A percentile compares a stretch with the other conserved stretches of the same genome.
phyloP scores from a whole-genome alignment of 2,797 vertebrate species.

The Phoebastria nigripes region DNA sequence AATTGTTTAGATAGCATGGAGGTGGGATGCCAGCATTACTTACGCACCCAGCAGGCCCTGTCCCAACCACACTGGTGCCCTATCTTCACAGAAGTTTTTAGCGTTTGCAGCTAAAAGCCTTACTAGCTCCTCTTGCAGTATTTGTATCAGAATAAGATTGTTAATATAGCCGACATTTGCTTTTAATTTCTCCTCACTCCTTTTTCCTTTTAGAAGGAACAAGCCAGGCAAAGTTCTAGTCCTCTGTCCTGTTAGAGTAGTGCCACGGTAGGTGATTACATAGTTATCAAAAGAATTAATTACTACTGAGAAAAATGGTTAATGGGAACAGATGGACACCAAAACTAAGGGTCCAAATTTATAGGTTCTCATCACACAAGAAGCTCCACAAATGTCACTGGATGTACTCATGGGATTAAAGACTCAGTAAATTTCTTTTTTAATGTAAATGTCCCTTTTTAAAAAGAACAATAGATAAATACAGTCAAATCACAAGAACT shows the following conservation, averaged over 20 bases:
- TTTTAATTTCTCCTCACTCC: background rate
- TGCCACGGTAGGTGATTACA: background rate
- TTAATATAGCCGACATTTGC: background rate
- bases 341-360: background rate
- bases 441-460: background rate
- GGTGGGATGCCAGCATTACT: background rate
- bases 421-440: background rate
- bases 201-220: background rate
- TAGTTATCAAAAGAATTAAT: background rate
- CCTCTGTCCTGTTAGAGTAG: background rate
- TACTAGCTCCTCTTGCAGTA: background rate
- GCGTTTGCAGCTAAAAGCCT: background rate
- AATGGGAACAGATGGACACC: background rate
- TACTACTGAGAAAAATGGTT: background rate
- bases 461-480: background rate
- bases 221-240: background rate
- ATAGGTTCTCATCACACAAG: background rate
- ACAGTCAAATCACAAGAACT: background rate
- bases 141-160: background rate
- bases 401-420: background rate
- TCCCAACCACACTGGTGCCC: background rate
- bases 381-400: background rate
- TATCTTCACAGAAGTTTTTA: background rate
- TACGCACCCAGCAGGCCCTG: background rate
- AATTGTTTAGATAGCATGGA: background rate